Conservation (phyloP, 2,888 invertebrate species). For the Drosophila mimetica region DNA sequence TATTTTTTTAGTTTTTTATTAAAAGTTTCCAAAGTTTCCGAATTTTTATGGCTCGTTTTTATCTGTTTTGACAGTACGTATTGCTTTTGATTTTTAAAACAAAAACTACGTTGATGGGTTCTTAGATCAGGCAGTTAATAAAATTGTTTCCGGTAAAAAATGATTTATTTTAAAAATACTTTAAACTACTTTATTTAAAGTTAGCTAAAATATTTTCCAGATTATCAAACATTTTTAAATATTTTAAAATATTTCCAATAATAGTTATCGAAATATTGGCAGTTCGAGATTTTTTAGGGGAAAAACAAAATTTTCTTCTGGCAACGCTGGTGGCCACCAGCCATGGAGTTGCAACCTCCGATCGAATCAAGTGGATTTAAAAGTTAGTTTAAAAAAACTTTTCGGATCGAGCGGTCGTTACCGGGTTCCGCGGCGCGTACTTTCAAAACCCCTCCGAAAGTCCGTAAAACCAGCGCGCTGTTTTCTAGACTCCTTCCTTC, state of each 20-base stretch:
- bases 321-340: background rate
- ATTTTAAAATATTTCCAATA: too few relatives aligned
- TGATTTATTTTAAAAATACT: background rate
- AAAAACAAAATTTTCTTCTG: too few relatives aligned
- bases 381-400: conserved; percentile 2
- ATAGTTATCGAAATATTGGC: too few relatives aligned
- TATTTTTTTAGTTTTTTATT: too few relatives aligned
- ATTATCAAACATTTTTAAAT: too few relatives aligned
- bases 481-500: conserved; percentile 5
- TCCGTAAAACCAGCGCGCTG: conserved; percentile 14
- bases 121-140: too few relatives aligned
- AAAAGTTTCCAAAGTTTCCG: background rate
- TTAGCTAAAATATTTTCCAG: too few relatives aligned
- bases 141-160: background rate
- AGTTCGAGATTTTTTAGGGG: too few relatives aligned
- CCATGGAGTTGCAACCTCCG: background rate
- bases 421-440: conserved; percentile 16
- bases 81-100: background rate
- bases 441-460: conserved; percentile 14
- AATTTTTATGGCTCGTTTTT: background rate
- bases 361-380: background rate
- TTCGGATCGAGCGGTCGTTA: conserved; percentile 20
- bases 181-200: too few relatives aligned
- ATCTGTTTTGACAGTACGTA: background rate
- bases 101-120: background rate